Evolutionary conservation across 2,113 vertebrate genomes (phyloP), one percentile per base, ranked within the genome.

Genomic region (Macrotis lagotis): DNA sequence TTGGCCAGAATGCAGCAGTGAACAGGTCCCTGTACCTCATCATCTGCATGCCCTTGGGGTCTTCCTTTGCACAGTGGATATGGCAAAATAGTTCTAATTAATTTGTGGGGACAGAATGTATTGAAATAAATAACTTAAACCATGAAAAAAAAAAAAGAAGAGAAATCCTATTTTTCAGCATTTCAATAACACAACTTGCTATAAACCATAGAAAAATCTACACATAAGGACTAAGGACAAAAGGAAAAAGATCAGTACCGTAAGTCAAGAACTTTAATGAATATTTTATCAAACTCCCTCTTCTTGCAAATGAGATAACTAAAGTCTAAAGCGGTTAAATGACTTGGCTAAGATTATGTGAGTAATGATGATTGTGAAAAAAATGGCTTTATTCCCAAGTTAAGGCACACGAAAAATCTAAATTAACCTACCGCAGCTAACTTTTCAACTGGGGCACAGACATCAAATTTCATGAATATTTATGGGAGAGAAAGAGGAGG

Each of bases 111-210:
- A 96, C 96, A 97, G 59, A 91, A 37, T 98, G 88, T 96, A 96
- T 97, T 95, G 96, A 96, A 99, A 98, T 98, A 98, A 99, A 99
- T 97, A 51, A 97, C 98, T 98, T 97, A 94, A 98, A 97, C 96
- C 96, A 48, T 90, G n/a, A n/a, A n/a, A n/a, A n/a, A n/a, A n/a
- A n/a, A n/a, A n/a, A n/a, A n/a, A n/a, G n/a, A n/a, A n/a, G n/a
- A n/a, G n/a, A n/a, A n/a, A n/a, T 83, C 6, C 19, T 24, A 44
- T 83, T 83, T 44, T 83, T 44, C 66, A 83, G 10, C 5, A 83
- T 24, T 83, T 22, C n/a, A 24, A 19, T 8, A 6, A 44, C 66
- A 74, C 12, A 83, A 83, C 66, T 83, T 44, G 66, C 22, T 83
- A 83, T 83, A 83, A 83, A 83, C 19, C 66, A 83, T 44, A 83